A percentile compares a stretch with the other conserved stretches of the same genome.
Evolutionary conservation across 92 coral and sea anemone genomes (phyloP).

Genomic region (Metridium senile): DNA sequence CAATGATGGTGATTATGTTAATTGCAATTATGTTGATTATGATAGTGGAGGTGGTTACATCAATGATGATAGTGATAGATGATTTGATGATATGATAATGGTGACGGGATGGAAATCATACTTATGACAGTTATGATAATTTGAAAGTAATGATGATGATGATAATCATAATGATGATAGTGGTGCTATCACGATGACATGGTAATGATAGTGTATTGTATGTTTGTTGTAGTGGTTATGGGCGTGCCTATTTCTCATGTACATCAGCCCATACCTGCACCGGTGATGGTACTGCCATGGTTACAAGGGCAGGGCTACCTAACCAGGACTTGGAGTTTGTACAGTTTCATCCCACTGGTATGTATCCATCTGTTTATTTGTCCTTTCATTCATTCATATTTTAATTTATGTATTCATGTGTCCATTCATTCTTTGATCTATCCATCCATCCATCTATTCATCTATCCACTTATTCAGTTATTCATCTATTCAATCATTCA

Average conservation of each 20-base stretch:
- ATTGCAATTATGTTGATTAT: too few species aligned
- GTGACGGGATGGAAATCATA: neutral
- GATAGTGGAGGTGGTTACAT: too few species aligned
- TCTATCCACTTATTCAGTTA: neutral
- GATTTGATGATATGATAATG: too few species aligned
- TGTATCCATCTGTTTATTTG: neutral
- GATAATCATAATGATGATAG: neutral
- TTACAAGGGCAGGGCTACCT: slow-evolving; percentile 88
- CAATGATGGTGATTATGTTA: too few species aligned
- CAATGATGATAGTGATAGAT: too few species aligned
- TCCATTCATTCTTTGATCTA: neutral
- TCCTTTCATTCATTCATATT: neutral
- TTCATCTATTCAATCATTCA: slow-evolving; percentile 1
- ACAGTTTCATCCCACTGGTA: slow-evolving; percentile 93
- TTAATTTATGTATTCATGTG: neutral
- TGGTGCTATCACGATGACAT: neutral
- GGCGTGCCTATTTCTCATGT: slow-evolving; percentile 95
- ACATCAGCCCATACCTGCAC: slow-evolving; percentile 96
- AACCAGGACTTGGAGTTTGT: slow-evolving; percentile 97
- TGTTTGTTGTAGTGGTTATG: slow-evolving; percentile 83
- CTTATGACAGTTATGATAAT: neutral
- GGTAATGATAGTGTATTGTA: too few species aligned
- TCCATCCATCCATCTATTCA: neutral
- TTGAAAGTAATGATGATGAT: neutral
- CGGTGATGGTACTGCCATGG: slow-evolving; percentile 97